Conservation (phyloP, 2,888 invertebrate species). For the Schrankia costaestrigalis region DNA sequence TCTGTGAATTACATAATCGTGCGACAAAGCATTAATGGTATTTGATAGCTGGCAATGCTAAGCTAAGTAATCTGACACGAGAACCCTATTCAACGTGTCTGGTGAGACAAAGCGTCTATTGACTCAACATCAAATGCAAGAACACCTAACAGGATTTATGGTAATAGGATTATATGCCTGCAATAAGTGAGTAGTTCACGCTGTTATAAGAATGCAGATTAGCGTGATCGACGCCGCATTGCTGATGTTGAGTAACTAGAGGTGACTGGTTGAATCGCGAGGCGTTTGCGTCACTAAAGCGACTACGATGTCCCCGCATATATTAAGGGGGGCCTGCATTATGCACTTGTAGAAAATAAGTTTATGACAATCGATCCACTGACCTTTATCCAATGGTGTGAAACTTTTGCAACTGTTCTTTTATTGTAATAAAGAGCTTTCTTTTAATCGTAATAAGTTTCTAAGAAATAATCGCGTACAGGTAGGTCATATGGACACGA, state of each 20-base stretch:
- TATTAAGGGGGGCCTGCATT: constrained; percentile 36
- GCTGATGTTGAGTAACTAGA: constrained; percentile 56
- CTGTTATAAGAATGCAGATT: constrained; percentile 51
- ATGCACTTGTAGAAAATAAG: constrained; percentile 41
- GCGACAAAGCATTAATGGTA: too few species aligned
- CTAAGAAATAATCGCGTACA: too few species aligned
- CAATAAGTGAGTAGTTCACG: constrained; percentile 10
- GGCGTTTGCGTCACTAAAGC: constrained; percentile 37
- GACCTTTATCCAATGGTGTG: constrained; percentile 37
- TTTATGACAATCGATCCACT: constrained; percentile 37
- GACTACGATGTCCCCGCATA: constrained; percentile 22
- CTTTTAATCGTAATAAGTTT: too few species aligned
- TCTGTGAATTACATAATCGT: too few species aligned
- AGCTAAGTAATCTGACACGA: too few species aligned
- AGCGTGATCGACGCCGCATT: constrained; percentile 62
- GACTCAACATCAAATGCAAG: neutral
- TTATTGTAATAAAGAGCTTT: too few species aligned
- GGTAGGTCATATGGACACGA: too few species aligned
- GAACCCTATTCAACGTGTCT: too few species aligned
- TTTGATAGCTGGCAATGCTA: too few species aligned
- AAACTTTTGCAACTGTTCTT: constrained; percentile 10
- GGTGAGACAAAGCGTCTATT: too few species aligned
- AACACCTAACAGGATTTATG: neutral
- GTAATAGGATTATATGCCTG: constrained; percentile 14
- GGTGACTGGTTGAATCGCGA: constrained; percentile 23